Evolutionary conservation across 2,797 vertebrate species (phyloP).

Genomic region (Garrulus glandarius): DNA sequence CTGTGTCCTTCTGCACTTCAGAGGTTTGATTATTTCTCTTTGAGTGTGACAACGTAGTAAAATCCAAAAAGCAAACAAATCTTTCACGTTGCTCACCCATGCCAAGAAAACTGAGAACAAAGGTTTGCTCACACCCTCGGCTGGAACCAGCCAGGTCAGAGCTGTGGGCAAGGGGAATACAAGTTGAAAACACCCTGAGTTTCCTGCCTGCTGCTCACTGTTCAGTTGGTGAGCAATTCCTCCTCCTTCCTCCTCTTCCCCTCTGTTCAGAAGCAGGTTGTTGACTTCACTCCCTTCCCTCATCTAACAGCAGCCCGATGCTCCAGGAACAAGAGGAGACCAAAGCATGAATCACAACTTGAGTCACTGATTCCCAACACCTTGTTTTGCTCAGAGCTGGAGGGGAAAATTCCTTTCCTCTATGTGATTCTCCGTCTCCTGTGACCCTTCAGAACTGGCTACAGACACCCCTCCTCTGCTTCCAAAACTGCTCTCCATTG

Average conservation of each 20-base stretch:
- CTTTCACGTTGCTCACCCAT: background rate
- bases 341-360: slow-evolving; percentile 5
- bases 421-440: background rate
- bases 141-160: background rate
- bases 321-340: background rate
- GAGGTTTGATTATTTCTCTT: background rate
- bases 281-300: background rate
- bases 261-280: background rate
- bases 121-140: background rate
- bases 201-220: background rate
- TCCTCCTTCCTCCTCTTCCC: background rate
- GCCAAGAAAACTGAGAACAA: background rate
- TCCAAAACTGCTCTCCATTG: rapidly evolving
- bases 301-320: rapidly evolving
- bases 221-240: background rate
- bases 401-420: background rate
- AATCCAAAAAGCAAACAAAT: slow-evolving; percentile 18
- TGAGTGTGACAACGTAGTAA: background rate
- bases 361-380: background rate
- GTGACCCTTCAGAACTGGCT: background rate
- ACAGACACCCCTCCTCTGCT: background rate
- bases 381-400: background rate
- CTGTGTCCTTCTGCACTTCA: background rate
- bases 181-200: background rate
- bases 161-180: background rate